Conservation (phyloP, 2,888 invertebrate genomes). For the Timema cristinae region DNA sequence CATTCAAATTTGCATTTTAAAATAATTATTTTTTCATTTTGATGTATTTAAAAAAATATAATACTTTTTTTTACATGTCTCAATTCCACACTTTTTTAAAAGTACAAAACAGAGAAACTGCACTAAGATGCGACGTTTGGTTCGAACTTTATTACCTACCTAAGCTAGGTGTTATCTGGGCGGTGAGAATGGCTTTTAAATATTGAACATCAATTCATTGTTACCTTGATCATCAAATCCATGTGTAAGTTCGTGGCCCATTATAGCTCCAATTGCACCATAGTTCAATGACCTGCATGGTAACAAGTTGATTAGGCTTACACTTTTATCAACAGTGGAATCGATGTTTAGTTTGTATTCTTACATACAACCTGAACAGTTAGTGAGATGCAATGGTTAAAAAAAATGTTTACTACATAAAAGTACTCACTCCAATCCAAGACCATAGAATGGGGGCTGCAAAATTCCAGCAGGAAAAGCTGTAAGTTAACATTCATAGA, state of each 20-base stretch:
- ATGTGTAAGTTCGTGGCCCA: slow-evolving; percentile 34
- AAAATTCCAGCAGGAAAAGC: slow-evolving; percentile 34
- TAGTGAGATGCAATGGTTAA: not conserved
- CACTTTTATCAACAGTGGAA: too few species aligned
- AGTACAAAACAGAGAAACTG: too few species aligned
- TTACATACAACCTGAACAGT: not conserved
- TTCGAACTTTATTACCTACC: too few species aligned
- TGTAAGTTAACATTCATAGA: slow-evolving; percentile 14
- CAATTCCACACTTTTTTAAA: too few species aligned
- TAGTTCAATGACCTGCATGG: slow-evolving; percentile 31
- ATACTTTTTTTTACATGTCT: too few species aligned
- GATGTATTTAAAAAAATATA: not conserved
- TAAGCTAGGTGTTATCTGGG: too few species aligned
- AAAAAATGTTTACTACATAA: not conserved
- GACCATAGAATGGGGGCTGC: slow-evolving; percentile 33
- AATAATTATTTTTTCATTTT: not conserved
- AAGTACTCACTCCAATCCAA: slow-evolving; percentile 33
- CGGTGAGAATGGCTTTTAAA: too few species aligned
- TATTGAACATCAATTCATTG: not conserved
- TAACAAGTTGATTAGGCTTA: not conserved
- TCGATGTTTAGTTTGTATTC: not conserved
- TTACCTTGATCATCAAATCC: slow-evolving; percentile 35
- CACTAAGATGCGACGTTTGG: too few species aligned
- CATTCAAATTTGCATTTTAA: slow-evolving; percentile 1
- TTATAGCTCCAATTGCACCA: slow-evolving; percentile 34